Base-by-base conservation (phyloP, 1,140 invertebrate genomes). In the Hermatobates lingyangjiaoensis region DNA sequence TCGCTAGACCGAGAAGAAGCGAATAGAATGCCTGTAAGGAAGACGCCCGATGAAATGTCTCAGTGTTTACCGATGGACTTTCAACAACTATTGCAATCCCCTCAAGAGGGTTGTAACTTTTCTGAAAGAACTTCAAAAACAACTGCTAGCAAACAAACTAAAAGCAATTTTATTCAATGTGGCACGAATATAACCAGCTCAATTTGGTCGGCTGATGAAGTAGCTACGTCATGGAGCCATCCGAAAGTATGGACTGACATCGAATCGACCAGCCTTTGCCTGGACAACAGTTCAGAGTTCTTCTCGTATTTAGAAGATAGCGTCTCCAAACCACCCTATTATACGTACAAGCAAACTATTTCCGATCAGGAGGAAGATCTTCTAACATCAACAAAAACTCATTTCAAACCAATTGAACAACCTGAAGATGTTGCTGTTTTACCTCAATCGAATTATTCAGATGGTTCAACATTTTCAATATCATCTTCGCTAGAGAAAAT, bases 381-480 rank as follows among this genome's bases (percentile, higher is more conserved):
- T 47, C 65, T 83, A 24, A 80, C 75, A 14, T 82, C 80, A 1
- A 67, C 74, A 49, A 72, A 74, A 45, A 83, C 81, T 45, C 81
- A 84, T 64, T 87, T 87, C 68, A 73, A 74, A 51, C 82, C 82
- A 2, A 85, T 85, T 55, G 73, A 74, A 23, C 64, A 56, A 51
- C 62, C 65, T 3, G 72, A 74, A 49, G 70, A 38, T 5, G 20
- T 28, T 20, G 42, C 23, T 48, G 14, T 27, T 48, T 49, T 38
- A 26, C 14, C 5, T n/a, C 44, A 23, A 25, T 46, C 48, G 14
- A 51, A 24, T 45, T 75, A 74, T 63, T 73, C 72, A 34, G 77
- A 81, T 62, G 79, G 79, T 30, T 76, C 77, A 26, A 77, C 76
- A 0, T 81, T 81, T 64, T 68, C 73, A 34, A 76, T 82, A 45